Conservation (phyloP, 2,797 vertebrate genomes). For the Sebastes kiyomatsui region DNA sequence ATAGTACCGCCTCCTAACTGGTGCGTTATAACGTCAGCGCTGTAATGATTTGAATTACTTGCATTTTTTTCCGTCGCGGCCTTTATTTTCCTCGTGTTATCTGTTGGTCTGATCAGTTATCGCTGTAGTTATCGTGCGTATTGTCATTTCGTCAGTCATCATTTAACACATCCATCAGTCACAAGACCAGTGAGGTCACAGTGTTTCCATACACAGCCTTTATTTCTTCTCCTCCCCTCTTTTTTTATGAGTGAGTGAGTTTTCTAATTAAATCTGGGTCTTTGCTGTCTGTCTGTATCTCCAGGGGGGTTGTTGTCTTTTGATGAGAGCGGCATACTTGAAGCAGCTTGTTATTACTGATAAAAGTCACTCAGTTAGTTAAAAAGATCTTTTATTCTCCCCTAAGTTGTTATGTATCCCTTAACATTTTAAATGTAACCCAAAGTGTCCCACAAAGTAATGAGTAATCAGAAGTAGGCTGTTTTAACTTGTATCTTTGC, state of each 20-base stretch:
- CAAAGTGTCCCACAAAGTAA: background rate
- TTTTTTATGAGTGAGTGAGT: background rate
- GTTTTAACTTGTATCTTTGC: background rate
- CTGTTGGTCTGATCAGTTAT: constrained; percentile 1
- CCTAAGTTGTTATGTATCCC: background rate
- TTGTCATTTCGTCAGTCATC: constrained; percentile 11
- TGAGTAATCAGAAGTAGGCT: background rate
- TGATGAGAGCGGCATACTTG: background rate
- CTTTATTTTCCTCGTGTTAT: constrained; percentile 11
- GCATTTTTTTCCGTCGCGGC: constrained; percentile 5
- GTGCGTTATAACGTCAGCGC: constrained; percentile 11
- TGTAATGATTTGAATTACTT: constrained; percentile 22
- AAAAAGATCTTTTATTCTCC: background rate
- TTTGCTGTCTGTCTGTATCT: background rate
- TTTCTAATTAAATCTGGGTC: constrained; percentile 16
- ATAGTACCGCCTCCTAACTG: background rate
- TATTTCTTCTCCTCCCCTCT: background rate
- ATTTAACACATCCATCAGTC: constrained; percentile 1
- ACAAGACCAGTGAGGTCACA: constrained; percentile 25
- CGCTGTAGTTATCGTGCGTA: background rate
- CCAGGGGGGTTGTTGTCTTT: background rate
- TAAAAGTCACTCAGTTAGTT: background rate
- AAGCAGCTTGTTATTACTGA: background rate
- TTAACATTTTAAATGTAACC: background rate
- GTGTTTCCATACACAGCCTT: constrained; percentile 11